These are phyloP conservation scores for Perca schrenkii DNA, from an alignment of 2,113 vertebrate species.

Conservation along the genomic window DNA sequence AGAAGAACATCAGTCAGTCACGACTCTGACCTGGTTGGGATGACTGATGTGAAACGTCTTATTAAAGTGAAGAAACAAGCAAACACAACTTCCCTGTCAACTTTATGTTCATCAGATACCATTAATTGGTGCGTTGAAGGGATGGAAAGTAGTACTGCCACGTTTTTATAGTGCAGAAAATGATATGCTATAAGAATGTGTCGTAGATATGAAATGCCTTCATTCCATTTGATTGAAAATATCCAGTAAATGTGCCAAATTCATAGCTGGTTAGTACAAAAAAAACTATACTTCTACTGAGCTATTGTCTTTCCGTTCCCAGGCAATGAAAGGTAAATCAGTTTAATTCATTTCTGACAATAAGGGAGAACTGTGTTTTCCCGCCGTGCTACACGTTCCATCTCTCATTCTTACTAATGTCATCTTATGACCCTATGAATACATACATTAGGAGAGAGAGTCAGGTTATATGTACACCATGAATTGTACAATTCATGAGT, in stretches of 20 bases:
- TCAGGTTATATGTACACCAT: not conserved
- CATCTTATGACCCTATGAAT: conserved; percentile 31
- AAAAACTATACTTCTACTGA: conserved; percentile 6
- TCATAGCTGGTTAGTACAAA: not conserved
- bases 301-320: not conserved
- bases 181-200: not conserved
- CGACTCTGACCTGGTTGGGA: conserved; percentile 50
- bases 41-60: conserved; percentile 55
- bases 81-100: not conserved
- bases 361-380: conserved; percentile 24
- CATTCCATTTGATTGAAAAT: conserved; percentile 30
- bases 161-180: not conserved
- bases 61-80: conserved; percentile 12
- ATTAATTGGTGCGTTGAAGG: not conserved
- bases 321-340: conserved; percentile 4
- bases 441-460: conserved; percentile 32
- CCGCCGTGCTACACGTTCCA: not conserved
- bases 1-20: conserved; percentile 29
- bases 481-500: conserved; percentile 12
- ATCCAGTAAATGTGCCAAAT: conserved; percentile 25
- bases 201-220: conserved; percentile 23
- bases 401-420: conserved; percentile 41
- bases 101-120: not conserved
- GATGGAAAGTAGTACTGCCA: not conserved
- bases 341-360: conserved; percentile 22